A percentile compares a stretch with the other conserved stretches of the same genome.
Conservation (phyloP, 2,888 invertebrate genomes). For the Orchesellides sinensis region DNA sequence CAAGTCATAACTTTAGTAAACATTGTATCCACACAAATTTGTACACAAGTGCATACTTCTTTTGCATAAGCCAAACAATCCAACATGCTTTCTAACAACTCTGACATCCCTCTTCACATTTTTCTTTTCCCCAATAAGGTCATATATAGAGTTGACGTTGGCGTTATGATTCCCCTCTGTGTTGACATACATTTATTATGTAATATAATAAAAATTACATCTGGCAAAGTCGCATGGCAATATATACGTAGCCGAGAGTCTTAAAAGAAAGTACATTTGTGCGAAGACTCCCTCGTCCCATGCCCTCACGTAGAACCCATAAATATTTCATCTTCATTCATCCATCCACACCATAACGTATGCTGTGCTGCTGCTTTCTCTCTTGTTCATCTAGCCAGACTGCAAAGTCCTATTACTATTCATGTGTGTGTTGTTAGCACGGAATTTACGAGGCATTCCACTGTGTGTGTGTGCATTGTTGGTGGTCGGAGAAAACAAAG, state of each 20-base stretch:
- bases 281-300: conserved; percentile 31
- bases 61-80: not conserved
- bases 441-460: conserved; percentile 7
- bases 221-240: not conserved
- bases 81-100: not conserved
- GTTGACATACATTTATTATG: not conserved
- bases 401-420: conserved; percentile 22
- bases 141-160: not conserved
- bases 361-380: conserved; percentile 1
- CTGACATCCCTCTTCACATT: not conserved
- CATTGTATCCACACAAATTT: no score
- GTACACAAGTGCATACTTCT: not conserved
- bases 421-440: conserved; percentile 1
- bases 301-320: conserved; percentile 61
- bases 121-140: not conserved
- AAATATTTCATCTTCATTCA: conserved; percentile 65
- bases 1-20: no score
- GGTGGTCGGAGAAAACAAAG: conserved; percentile 3
- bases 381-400: not conserved
- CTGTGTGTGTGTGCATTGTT: no score
- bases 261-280: not conserved
- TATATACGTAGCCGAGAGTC: no score
- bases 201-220: conserved; percentile 17
- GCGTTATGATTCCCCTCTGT: conserved; percentile 25
- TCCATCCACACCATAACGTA: conserved; percentile 33